Conservation (phyloP, 2,888 invertebrate species). For the Macaria notata region DNA sequence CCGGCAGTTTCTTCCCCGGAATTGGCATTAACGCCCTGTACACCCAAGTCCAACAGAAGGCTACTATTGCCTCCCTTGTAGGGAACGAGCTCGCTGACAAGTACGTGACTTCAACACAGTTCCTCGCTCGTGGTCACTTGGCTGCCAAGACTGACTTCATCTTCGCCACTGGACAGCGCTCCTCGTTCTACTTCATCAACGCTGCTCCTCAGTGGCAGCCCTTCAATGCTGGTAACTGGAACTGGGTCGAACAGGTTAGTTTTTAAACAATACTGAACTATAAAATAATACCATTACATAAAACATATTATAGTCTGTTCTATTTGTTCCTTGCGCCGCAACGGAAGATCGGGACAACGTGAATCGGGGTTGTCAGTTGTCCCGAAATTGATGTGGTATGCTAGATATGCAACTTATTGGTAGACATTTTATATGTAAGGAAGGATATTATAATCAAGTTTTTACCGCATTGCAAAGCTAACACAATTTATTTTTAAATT, state of each 20-base stretch:
- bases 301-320: background rate
- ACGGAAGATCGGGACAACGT: too few relatives aligned
- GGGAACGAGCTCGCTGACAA: constrained; percentile 60
- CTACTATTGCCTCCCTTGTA: constrained; percentile 50
- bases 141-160: constrained; percentile 84
- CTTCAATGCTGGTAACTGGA: constrained; percentile 84
- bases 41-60: constrained; percentile 63
- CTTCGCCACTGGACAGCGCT: constrained; percentile 80
- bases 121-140: constrained; percentile 83
- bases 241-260: constrained; percentile 69
- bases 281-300: too few relatives aligned
- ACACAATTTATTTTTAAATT: background rate
- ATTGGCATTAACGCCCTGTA: constrained; percentile 61
- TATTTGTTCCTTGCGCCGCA: too few relatives aligned
- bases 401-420: too few relatives aligned
- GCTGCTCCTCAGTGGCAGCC: constrained; percentile 86
- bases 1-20: constrained; percentile 75
- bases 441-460: too few relatives aligned
- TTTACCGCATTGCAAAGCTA: too few relatives aligned
- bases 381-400: too few relatives aligned
- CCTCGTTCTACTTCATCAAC: constrained; percentile 85
- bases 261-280: too few relatives aligned
- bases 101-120: constrained; percentile 69
- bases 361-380: too few relatives aligned
- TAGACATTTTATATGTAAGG: too few relatives aligned